Evolutionary conservation across 2,113 vertebrate species (phyloP), one percentile per base, ranked within the genome.

Genomic region (Pterocles gutturalis): DNA sequence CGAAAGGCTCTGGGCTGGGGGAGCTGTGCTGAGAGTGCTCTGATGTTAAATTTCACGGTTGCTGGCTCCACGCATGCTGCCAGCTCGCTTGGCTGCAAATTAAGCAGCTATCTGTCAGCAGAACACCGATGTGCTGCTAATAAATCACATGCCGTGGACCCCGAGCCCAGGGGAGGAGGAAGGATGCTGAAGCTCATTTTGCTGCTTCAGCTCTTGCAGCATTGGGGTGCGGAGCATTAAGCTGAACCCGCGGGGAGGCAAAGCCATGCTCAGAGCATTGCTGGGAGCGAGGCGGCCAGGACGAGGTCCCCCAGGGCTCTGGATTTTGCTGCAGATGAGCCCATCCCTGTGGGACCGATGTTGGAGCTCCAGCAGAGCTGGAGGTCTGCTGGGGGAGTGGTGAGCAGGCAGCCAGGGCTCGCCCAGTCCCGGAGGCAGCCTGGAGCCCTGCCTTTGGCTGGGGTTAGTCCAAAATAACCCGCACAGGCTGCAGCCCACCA

Each of bases 181-280:
- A 75, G 82, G 69, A 78, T 19, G 33, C 86, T 69, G 64, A 94
- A 88, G 75, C 54, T 88, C n/a, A 48, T 90, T 96, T 87, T 90
- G 75, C 75, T 78, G 54, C 49, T 94, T 90, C 89, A 90, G 94
- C 51, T 85, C 45, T 66, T 28, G n/a, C 0, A 0, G 73, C 82
- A 25, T 69, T 78, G n/a, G 64, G 51, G 33, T 76, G 28, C 1
- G 1, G 24, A 31, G 19, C 58, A 81, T 84, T 67, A 71, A 90
- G 17, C 14, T 36, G 45, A 62, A 71, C n/a, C 8, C 2, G 0
- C 55, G 19, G 34, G 28, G 65, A 75, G 65, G 57, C 55, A 82
- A 78, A 81, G 48, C 51, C 1, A 0, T 8, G 46, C 45, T 84
- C 45, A 21, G 54, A 83, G 58, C 19, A 41, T 55, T 1, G 1